Base-by-base conservation (phyloP, 2,113 vertebrate genomes). In the Galeopterus variegatus region DNA sequence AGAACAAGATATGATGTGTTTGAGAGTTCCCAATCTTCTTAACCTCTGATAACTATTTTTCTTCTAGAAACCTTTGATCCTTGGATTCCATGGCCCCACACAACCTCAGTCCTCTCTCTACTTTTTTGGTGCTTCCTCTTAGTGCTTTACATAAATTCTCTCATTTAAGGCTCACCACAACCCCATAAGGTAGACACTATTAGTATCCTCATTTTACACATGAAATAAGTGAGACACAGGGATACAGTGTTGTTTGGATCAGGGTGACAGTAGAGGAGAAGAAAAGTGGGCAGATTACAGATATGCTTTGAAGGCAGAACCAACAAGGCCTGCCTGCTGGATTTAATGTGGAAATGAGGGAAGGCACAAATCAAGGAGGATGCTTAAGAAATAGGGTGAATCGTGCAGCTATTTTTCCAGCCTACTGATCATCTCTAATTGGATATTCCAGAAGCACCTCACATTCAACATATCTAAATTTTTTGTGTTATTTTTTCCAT, bases 11-110 rank as follows among this genome's bases (percentile, higher is more conserved):
- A 93, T 45, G 8, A 58, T 72, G 36, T 62, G 11, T 72, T 75
- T 80, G 56, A 64, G 92, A 93, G 36, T 56, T 94, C 64, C 75
- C 58, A 60, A 19, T 75, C 41, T 90, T 87, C 69, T 90, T 79
- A 65, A 54, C 24, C 18, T 70, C 69, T 75, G 72, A 70, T 52
- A 75, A 31, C 64, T 90, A 75, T 45, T 85, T 85, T 94, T 94
- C 50, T 87, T 92, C 52, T 41, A 64, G 86, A 93, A 86, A 89
- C 36, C 64, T 77, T 36, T 41, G 6, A 50, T 80, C 73, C 60
- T 75, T 92, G 21, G 24, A 75, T 77, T 90, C 21, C 48, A 45
- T 7, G 23, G 14, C n/a, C 41, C 67, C 26, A 67, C 5, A 96
- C 15, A 48, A 13, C 41, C 56, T 87, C 86, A 54, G 23, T 73